These are phyloP conservation scores for Fundulus diaphanus DNA, from an alignment of 2,797 vertebrate genomes.

Conservation along the genomic window DNA sequence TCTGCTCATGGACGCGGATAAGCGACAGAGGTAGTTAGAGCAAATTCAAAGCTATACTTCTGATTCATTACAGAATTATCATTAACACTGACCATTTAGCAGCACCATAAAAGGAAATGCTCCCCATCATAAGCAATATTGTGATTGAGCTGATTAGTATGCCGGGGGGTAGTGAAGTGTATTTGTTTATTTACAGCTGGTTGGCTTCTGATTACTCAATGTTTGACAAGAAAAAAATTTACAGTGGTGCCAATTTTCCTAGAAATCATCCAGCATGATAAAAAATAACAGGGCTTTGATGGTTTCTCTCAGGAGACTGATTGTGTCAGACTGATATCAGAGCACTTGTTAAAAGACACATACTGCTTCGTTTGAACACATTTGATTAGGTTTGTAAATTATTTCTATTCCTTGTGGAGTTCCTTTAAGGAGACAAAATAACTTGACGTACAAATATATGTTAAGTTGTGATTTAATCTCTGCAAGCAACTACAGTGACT, in stretches of 20 bases:
- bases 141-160: slow-evolving; percentile 68
- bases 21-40: slow-evolving; percentile 63
- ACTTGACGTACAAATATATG: slow-evolving; percentile 43
- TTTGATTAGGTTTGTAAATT: slow-evolving; percentile 74
- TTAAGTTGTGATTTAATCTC: slow-evolving; percentile 40
- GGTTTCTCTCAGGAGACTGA: slow-evolving; percentile 73
- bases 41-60: slow-evolving; percentile 59
- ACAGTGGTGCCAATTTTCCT: slow-evolving; percentile 74
- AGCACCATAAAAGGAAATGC: slow-evolving; percentile 64
- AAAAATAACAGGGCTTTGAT: slow-evolving; percentile 72
- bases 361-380: slow-evolving; percentile 65
- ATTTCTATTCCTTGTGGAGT: slow-evolving; percentile 53
- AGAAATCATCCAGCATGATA: slow-evolving; percentile 62
- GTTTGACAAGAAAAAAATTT: slow-evolving; percentile 78
- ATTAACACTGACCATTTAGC: slow-evolving; percentile 61
- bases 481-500: slow-evolving; percentile 30
- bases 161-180: slow-evolving; percentile 46
- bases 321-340: slow-evolving; percentile 68
- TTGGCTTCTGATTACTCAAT: slow-evolving; percentile 75
- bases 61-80: slow-evolving; percentile 69
- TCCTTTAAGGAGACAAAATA: slow-evolving; percentile 53
- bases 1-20: slow-evolving; percentile 42
- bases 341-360: slow-evolving; percentile 64
- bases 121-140: slow-evolving; percentile 61
- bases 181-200: slow-evolving; percentile 76